Base-by-base conservation (phyloP, 2,888 invertebrate species). In the Criorhina ranunculi region DNA sequence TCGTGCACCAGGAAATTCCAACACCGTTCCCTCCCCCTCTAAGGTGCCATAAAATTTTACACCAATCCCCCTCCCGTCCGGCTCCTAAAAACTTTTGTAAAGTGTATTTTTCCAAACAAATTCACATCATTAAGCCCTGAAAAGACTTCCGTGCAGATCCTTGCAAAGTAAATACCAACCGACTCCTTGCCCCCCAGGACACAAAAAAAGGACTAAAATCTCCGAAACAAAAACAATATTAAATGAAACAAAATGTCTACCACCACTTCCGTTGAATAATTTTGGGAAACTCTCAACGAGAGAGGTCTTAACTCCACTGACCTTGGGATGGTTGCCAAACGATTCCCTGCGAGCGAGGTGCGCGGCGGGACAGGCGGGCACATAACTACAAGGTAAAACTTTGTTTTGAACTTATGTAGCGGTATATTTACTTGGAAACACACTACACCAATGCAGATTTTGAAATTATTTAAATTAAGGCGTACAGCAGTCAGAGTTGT, bases 371-470 rank as follows among this genome's bases (percentile, higher is more conserved):
- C n/a, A n/a, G n/a, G n/a, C n/a, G n/a, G n/a, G n/a, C n/a, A n/a
- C n/a, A n/a, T n/a, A n/a, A n/a, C n/a, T n/a, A n/a, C n/a, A n/a
- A n/a, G 24, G 24, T 3, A 24, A 24, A 24, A 24, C 4, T 1
- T 4, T 4, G 24, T 24, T 4, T 4, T 44, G 17, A 7, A 44
- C 17, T 44, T 1, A 7, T 44, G 44, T 15, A 9, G 2, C 17
- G 19, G 49, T 24, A 49, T 49, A 49, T 49, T 49, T 49, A 49
- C 49, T 49, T 49, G 7, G 24, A n/a, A 24, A 29, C 0, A n/a
- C 8, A 44, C 44, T 24, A 24, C 17, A 44, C 44, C 15, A 44
- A 44, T 44, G 44, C 42, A 42, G 42, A 42, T 15, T 3, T 24
- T 24, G 1, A 7, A 42, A 40, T n/a, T 15, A 5, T 15, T 15